Percentiles rank a stretch among this genome's conserved stretches.
Conservation (phyloP, 2,113 vertebrate genomes). For the Myxocyprinus asiaticus region DNA sequence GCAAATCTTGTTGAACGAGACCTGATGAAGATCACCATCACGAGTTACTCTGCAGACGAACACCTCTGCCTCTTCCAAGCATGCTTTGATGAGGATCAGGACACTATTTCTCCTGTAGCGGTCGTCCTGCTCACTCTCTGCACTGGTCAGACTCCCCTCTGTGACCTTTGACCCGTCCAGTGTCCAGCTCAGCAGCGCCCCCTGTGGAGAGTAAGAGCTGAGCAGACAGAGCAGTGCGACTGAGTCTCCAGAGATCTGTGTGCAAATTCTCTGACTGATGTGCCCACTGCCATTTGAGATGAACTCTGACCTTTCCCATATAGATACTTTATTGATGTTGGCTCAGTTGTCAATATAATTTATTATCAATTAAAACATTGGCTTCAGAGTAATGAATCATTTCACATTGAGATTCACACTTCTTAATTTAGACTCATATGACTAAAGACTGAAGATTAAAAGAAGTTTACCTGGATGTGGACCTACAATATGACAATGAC, state of each 20-base stretch:
- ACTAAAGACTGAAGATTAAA: too few relatives aligned
- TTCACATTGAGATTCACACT: too few relatives aligned
- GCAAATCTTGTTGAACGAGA: slow-evolving; percentile 49
- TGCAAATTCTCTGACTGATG: too few relatives aligned
- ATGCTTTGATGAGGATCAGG: slow-evolving; percentile 50
- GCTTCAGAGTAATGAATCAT: too few relatives aligned
- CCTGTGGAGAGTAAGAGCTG: slow-evolving; percentile 52
- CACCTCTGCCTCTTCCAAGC: slow-evolving; percentile 42
- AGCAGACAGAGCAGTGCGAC: slow-evolving; percentile 45
- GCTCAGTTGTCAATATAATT: too few relatives aligned
- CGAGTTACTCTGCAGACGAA: slow-evolving; percentile 55
- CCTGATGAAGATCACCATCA: slow-evolving; percentile 24
- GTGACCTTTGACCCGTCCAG: slow-evolving; percentile 42
- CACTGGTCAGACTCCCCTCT: slow-evolving; percentile 53
- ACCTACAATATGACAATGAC: too few relatives aligned
- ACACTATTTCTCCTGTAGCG: slow-evolving; percentile 55
- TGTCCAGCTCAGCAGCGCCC: slow-evolving; percentile 53
- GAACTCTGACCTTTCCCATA: too few relatives aligned
- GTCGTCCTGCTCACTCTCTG: slow-evolving; percentile 55
- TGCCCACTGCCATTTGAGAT: too few relatives aligned
- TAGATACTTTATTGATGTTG: too few relatives aligned
- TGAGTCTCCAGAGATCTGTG: slow-evolving; percentile 44
- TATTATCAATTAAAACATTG: too few relatives aligned
- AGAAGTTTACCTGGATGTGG: too few relatives aligned
- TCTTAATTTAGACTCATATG: too few relatives aligned